Evolutionary conservation across 2,888 invertebrate genomes (phyloP), one percentile per base, ranked within the genome.

Genomic region (Spisula solida): DNA sequence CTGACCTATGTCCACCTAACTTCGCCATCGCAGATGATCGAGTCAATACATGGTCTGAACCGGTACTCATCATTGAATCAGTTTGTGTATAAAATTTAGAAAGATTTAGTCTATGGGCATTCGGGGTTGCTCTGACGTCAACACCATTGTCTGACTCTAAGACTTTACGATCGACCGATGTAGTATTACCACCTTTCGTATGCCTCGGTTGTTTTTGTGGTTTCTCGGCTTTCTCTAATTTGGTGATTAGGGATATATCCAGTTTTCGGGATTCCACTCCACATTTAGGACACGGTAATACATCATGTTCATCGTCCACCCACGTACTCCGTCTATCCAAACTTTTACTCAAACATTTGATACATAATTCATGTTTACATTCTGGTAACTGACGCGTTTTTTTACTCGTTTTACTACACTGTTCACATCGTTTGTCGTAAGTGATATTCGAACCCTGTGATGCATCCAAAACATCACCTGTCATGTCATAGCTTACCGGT

Each of bases 281-380:
- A 34, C 89, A 89, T 5, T 82, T 47, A 2, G 87, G 89, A 41
- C 89, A 89, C 12, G 89, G 25, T 75, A 75, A 31, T 48, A 87
- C 85, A 34, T 85, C 29, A 31, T 79, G 34, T 16, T 51, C 48
- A 2, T 78, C 85, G 41, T 85, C 85, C n/a, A 78, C 51, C 85
- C 85, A 85, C 0, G 79, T 41, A 79, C 79, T 85, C 6, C 29
- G n/a, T 1, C 6, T 83, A 18, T 66, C 60, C 8, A 90, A 78
- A 47, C 85, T 70, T 12, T 82, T 70, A 56, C 55, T 79, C 66
- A 90, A 56, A 70, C 90, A 90, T 6, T 31, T 31, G 34, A 87
- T 86, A 56, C 90, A 90, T 20, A 90, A 88, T 41, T 66, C 81
- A 75, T 90, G 90, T 70, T 82, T 66, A 81, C 90, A 90, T 34